Base-by-base conservation (phyloP, 1,140 invertebrate species). In the Mamestra configurata region DNA sequence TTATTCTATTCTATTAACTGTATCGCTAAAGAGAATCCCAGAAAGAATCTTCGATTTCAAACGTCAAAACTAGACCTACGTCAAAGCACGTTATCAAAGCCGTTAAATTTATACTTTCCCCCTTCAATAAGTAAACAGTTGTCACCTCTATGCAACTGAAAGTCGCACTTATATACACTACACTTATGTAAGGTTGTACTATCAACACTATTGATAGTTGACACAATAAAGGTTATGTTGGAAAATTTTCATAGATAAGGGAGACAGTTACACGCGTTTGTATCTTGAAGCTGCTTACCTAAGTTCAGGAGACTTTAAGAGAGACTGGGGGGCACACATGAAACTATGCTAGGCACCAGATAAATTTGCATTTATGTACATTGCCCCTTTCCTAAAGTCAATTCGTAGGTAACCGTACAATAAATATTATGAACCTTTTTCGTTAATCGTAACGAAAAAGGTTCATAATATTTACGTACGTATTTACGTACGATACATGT, bases 161-260 rank as follows among this genome's bases (percentile, higher is more conserved):
- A 51, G 68, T 71, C 68, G 27, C 51, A 71, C 20, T 20, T 43
- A 46, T 31, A 68, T 43, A 43, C 40, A 8, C n/a, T 43, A 11
- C 40, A 13, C 8, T 13, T 7, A 43, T n/a, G 6, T 7, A 20
- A 10, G 2, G 31, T 10, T 37, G 31, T 37, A 35, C 15, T 68
- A 68, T 49, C 40, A 24, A 68, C 7, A 68, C 27, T 31, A 31
- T 24, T 55, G 22, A 22, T 11, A 24, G 5, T 24, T 55, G 22
- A 22, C n/a, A 24, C 59, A 64, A 68, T n/a, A 24, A 13, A 40
- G 40, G 20, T 20, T 20, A 46, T 49, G 37, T 64, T 18, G 64
- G 64, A 68, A 46, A 68, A 68, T 49, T 68, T 68, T 68, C 64
- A 68, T 24, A 46, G 64, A 68, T 68, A 68, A 68, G 22, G 13